Base-by-base conservation (phyloP, 2,113 vertebrate genomes). In the Caranx ignobilis region DNA sequence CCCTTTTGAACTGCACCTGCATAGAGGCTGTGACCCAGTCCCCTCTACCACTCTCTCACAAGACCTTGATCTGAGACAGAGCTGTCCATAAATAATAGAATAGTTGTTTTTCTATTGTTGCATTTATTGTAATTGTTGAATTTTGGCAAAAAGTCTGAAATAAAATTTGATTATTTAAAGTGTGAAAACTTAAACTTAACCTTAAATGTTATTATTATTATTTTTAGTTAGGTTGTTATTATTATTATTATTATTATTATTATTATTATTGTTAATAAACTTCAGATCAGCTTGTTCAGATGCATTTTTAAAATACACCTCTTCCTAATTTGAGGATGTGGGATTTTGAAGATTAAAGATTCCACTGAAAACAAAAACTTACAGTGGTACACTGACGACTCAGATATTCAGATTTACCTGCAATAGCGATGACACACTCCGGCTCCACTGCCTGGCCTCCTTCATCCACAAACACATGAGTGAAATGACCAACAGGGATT, bases 391-490 rank as follows among this genome's bases (percentile, higher is more conserved):
- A 5, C 62, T 43, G 21, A 61, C 73, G 3, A 50, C 18, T 60
- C n/a, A 55, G 56, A 56, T 50, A 54, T 54, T 66, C 45, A 31
- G 18, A 2, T 26, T 94, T 90, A 99, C 98, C 97, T 47, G 97
- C 96, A 1, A 99, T 71, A 45, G 96, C 94, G 0, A 97, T 94
- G 64, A 97, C n/a, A 5, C 96, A 95, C 92, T 98, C 96, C 0
- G 97, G 93, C 92, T 99, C 98, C 32, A 94, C 89, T 0, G 96
- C 96, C 11, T 97, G 96, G 48, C 97, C 97, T 0, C 95, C 95
- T 86, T 99, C 97, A 0, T 99, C 98, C 0, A 99, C 94, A 92
- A 99, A 99, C 79, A 99, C 90, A 2, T 99, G 96, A 34, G 97
- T 94, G 91, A 98, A 98, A 85, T 96, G 96, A 5, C 95, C 94